Evolutionary conservation across 1,140 invertebrate species (phyloP), one percentile per base, ranked within the genome.

Genomic region (Trichonephila inaurata): DNA sequence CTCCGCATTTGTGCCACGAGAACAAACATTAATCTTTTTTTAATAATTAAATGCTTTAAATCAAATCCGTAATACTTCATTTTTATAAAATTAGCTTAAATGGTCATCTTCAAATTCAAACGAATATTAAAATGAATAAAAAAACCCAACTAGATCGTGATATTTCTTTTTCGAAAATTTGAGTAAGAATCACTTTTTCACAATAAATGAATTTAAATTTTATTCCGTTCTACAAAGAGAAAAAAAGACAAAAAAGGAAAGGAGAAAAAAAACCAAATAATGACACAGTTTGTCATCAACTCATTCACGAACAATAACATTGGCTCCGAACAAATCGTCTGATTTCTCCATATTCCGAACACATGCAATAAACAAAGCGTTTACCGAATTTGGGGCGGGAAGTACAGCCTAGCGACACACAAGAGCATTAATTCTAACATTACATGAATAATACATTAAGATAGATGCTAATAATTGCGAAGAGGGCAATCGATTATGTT

Each of bases 401-500:
- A 77, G 40, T 21, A 77, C 24, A 77, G 16, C 69, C 28, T 77
- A 3, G 69, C 18, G 69, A 77, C 69, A 77, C 69, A 77, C 12
- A 28, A 12, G 24, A 40, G 69, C 69, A 77, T 77, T 77, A 77
- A 77, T 77, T 77, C 69, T 33, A 77, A 33, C 69, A 77, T 77
- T 77, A 77, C 69, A 77, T 77, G 69, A 77, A 77, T 77, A 77
- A 77, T 77, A 77, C 69, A 77, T 77, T 77, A 77, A 77, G 69
- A 77, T 77, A 18, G 69, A 77, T 77, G 69, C 69, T 77, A 77
- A 77, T 77, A 77, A 77, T 77, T 77, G 24, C 24, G 69, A 77
- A 16, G 0, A 77, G 44, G 44, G 69, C 69, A 40, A 77, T 77
- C 69, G 69, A 77, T 77, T 77, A 77, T 77, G 69, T 28, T 33